phyloP scores from a whole-genome alignment of 2,113 vertebrate species.

The Pseudorectes ferrugineus region DNA sequence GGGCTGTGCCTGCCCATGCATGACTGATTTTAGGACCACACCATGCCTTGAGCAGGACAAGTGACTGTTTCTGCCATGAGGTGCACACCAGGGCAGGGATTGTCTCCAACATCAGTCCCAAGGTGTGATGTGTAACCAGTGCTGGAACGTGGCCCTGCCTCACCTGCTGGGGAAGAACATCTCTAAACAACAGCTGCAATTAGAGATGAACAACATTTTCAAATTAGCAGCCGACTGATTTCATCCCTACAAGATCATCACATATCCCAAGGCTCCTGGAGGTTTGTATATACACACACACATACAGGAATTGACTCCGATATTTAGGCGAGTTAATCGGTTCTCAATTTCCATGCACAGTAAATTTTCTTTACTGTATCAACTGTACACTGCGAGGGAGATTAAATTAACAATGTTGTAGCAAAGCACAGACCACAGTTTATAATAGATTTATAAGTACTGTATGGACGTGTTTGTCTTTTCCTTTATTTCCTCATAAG shows the following conservation, averaged over 20 bases:
- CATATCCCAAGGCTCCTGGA: neutral
- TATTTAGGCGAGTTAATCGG: neutral
- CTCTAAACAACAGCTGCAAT: neutral
- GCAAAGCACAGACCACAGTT: slow-evolving; percentile 20
- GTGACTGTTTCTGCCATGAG: neutral
- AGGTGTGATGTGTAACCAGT: neutral
- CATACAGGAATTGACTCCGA: neutral
- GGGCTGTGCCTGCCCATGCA: neutral
- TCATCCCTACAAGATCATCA: neutral
- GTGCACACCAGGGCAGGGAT: neutral
- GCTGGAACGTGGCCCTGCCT: neutral
- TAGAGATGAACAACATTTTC: neutral
- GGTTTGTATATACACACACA: neutral
- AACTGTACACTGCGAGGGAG: neutral
- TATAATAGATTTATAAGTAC: slow-evolving; percentile 71
- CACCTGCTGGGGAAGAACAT: neutral
- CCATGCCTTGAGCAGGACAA: neutral
- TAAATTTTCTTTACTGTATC: slow-evolving; percentile 32
- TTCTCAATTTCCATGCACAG: neutral
- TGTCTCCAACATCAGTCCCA: neutral
- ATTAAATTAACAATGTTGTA: slow-evolving; percentile 40
- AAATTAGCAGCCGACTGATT: neutral
- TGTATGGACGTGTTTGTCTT: slow-evolving; percentile 67
- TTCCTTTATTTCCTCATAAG: slow-evolving; percentile 69
- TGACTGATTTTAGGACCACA: neutral